Evolutionary conservation across 2,797 vertebrate species (phyloP).

Genomic region (Poeciliopsis turneri): DNA sequence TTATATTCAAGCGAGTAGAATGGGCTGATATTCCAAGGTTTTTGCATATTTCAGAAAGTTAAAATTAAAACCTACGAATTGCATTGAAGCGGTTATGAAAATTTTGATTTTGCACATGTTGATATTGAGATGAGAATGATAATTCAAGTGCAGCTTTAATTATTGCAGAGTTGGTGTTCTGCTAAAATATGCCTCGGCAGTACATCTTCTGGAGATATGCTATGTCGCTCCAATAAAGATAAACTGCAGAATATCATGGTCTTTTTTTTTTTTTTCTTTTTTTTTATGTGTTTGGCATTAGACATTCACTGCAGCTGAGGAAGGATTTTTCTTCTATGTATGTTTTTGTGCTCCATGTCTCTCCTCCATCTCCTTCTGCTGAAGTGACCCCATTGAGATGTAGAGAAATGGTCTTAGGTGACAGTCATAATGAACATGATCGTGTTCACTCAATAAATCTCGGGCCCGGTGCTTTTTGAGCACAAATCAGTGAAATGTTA

Average conservation of each 20-base stretch:
- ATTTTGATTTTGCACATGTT: not conserved
- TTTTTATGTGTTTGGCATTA: conserved; percentile 2
- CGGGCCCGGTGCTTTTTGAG: conserved; percentile 94
- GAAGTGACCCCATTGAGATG: conserved; percentile 84
- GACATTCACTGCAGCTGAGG: conserved; percentile 15
- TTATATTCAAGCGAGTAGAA: not conserved
- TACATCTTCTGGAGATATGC: not conserved
- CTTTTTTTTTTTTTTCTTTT: not conserved
- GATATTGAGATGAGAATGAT: not conserved
- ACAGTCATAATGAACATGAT: conserved; percentile 98
- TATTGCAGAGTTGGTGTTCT: not conserved
- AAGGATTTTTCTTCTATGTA: conserved; percentile 46
- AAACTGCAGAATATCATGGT: not conserved
- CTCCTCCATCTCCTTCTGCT: conserved; percentile 65
- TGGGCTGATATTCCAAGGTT: not conserved
- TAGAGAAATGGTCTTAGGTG: conserved; percentile 98
- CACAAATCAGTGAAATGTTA: conserved; percentile 99
- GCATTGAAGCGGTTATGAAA: not conserved
- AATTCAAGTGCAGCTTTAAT: not conserved
- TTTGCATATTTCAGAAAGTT: not conserved
- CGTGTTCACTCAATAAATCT: conserved; percentile 89
- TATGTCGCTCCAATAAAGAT: not conserved
- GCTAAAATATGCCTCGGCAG: conserved; percentile 5
- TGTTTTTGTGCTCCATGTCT: conserved; percentile 54
- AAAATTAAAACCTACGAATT: not conserved